Base-by-base conservation (phyloP, 1,140 invertebrate species). In the Drosophila repletoides region DNA sequence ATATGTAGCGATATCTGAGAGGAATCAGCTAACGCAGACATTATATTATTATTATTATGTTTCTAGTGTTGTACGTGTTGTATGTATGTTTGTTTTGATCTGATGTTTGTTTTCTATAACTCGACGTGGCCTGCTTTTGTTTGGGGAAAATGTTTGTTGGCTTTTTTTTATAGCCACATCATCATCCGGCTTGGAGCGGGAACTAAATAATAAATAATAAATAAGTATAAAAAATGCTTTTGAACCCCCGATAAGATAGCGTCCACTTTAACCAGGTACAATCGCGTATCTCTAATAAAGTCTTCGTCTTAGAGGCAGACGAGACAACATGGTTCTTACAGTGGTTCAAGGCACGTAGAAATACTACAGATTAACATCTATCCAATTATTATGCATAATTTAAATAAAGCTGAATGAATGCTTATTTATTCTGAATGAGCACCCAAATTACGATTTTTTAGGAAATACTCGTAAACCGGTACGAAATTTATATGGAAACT, bases 111-210 rank as follows among this genome's bases (percentile, higher is more conserved):
- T n/a, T n/a, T n/a, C n/a, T n/a, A n/a, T n/a, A 43, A 22, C 48
- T 33, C 45, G 15, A 64, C 60, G 60, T 64, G 60, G 60, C 60
- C 60, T 56, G 56, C 60, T 64, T 56, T 24, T 61, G 48, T 43
- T 53, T 40, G 5, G 9, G 12, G 6, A 10, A 29, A 31, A 31
- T 55, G 28, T 40, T 33, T 61, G 7, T 9, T 15, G 5, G 9
- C n/a, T n/a, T n/a, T n/a, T n/a, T n/a, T n/a, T n/a, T n/a, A n/a
- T 7, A 29, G 55, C 64, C 45, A 60, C 41, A 49, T 59, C 64
- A 60, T 17, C 56, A 60, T 10, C 48, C 28, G 21, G n/a, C 21
- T 22, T 19, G 14, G 31, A 46, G 10, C 15, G 36, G 21, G 12
- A 66, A 60, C 14, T 43, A 22, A 19, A 36, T 36, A 34, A 59